phyloP scores from a whole-genome alignment of 2,888 invertebrate species.

The Noctua fimbriata region DNA sequence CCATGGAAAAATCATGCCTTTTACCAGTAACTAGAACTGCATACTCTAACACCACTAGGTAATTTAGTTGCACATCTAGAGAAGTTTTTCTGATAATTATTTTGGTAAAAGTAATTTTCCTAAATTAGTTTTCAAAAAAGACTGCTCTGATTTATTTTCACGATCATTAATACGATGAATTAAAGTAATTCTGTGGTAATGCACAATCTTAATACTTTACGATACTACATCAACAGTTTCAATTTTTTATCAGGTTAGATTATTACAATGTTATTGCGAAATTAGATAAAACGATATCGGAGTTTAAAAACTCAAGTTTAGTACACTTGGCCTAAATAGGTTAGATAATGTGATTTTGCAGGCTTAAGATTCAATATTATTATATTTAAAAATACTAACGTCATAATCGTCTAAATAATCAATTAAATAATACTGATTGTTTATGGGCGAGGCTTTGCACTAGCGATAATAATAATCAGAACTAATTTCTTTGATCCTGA shows the following conservation, averaged over 20 bases:
- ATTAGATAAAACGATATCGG: conserved; percentile 24
- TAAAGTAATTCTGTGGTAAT: background rate
- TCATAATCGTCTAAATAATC: background rate
- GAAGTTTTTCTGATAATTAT: background rate
- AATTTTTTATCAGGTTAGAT: conserved; percentile 31
- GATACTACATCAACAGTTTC: background rate
- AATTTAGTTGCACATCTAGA: background rate
- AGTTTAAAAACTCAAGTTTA: conserved; percentile 13
- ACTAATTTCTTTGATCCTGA: background rate
- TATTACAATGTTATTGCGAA: conserved; percentile 17
- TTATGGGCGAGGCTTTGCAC: background rate
- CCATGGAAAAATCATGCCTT: background rate
- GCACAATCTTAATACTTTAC: conserved; percentile 21
- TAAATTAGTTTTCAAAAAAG: background rate
- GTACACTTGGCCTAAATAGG: conserved; percentile 19
- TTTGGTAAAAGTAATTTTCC: background rate
- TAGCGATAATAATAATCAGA: background rate
- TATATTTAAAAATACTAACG: background rate
- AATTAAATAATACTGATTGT: background rate
- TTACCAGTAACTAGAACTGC: background rate
- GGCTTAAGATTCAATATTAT: background rate
- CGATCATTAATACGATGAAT: background rate
- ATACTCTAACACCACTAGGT: background rate
- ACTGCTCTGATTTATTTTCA: background rate
- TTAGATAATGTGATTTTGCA: conserved; percentile 4